These are phyloP conservation scores for Salarias fasciatus DNA, from an alignment of 2,797 vertebrate species.

Conservation along the genomic window DNA sequence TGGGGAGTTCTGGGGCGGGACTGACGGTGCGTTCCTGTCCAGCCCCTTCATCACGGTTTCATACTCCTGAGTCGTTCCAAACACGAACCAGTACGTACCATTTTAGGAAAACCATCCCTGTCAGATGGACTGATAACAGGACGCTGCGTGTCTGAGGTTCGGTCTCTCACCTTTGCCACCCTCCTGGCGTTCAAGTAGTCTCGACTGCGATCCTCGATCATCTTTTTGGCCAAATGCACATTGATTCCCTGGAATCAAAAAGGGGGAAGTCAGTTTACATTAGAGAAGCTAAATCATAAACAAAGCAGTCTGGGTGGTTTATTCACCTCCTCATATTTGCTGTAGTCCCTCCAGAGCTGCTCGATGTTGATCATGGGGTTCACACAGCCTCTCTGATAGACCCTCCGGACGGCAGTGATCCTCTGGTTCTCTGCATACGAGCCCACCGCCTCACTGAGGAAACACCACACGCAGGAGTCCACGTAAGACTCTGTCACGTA, in stretches of 20 bases:
- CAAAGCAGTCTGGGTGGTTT: neutral
- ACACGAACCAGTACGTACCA: neutral
- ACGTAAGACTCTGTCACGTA: no score
- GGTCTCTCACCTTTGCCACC: slow-evolving; percentile 92
- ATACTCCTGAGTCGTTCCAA: slow-evolving; percentile 87
- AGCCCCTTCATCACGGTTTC: slow-evolving; percentile 99
- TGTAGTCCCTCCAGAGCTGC: slow-evolving; percentile 99
- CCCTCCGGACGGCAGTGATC: slow-evolving; percentile 97
- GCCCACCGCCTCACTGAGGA: slow-evolving; percentile 93
- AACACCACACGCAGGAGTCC: neutral
- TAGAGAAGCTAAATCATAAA: neutral
- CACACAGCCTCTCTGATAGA: slow-evolving; percentile 98
- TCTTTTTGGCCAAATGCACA: slow-evolving; percentile 99
- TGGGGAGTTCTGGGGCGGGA: slow-evolving; percentile 97
- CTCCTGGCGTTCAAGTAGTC: slow-evolving; percentile 99
- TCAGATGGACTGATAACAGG: neutral
- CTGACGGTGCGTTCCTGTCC: slow-evolving; percentile 97
- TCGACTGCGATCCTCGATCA: slow-evolving; percentile 99
- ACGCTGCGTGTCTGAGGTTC: neutral
- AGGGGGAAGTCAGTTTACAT: slow-evolving; percentile 14
- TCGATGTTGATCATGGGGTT: slow-evolving; percentile 99
- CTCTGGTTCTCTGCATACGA: slow-evolving; percentile 99
- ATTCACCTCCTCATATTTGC: slow-evolving; percentile 98
- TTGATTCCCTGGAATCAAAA: slow-evolving; percentile 91
- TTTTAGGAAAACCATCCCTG: neutral